Percentiles rank a stretch among this genome's conserved stretches.
These are phyloP conservation scores for Pipistrellus pygmaeus DNA, from an alignment of 2,797 vertebrate species.

Conservation along the genomic window DNA sequence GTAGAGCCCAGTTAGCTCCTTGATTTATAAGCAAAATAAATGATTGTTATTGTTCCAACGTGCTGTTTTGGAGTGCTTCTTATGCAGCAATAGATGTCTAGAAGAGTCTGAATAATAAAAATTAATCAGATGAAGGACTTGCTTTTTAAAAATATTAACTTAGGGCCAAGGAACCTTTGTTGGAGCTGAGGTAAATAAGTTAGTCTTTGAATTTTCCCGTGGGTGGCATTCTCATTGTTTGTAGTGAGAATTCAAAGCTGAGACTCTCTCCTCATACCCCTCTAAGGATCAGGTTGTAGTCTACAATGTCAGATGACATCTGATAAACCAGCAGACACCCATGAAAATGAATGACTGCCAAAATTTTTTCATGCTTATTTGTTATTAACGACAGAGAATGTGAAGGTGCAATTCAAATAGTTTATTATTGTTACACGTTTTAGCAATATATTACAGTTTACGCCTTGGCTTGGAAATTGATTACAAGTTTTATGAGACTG, in stretches of 20 bases:
- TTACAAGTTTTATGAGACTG: conserved; percentile 82
- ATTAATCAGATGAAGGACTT: not conserved
- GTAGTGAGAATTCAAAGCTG: not conserved
- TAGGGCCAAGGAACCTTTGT: not conserved
- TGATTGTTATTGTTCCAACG: not conserved
- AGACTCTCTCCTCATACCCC: not conserved
- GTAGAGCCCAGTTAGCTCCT: not conserved
- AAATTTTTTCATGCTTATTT: conserved; percentile 73
- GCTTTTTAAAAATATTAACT: not conserved
- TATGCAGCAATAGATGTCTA: not conserved
- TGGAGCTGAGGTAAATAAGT: conserved; percentile 6
- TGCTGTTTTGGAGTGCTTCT: not conserved
- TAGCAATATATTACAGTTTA: conserved; percentile 78
- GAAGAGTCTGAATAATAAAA: not conserved
- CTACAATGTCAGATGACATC: conserved; percentile 51
- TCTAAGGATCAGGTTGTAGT: not conserved
- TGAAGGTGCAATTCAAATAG: conserved; percentile 80
- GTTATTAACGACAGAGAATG: conserved; percentile 78
- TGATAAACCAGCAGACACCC: conserved; percentile 71
- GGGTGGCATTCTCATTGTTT: not conserved
- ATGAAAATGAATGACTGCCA: conserved; percentile 79
- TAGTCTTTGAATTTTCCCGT: not conserved
- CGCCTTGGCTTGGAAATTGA: conserved; percentile 80
- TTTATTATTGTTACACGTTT: conserved; percentile 72
- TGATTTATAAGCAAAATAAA: not conserved